Conservation (phyloP, 2,888 invertebrate species). For the Pseudolycoriella hygida region DNA sequence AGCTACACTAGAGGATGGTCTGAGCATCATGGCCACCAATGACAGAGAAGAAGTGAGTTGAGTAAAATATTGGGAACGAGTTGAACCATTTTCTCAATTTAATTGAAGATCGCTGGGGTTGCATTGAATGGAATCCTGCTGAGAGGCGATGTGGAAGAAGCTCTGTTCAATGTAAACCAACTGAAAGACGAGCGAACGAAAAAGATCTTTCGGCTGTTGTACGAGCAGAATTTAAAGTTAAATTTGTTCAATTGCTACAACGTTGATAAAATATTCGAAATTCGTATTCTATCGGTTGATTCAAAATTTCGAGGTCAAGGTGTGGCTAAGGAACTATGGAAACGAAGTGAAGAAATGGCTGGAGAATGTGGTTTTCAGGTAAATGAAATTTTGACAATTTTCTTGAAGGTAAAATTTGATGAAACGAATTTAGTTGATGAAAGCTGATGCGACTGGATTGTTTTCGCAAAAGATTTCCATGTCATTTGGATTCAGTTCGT, state of each 20-base stretch:
- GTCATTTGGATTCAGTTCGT: slow-evolving; percentile 44
- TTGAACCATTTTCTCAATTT: neutral
- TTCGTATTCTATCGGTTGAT: slow-evolving; percentile 64
- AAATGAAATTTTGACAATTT: no score
- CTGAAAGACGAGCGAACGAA: slow-evolving; percentile 53
- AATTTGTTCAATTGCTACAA: slow-evolving; percentile 48
- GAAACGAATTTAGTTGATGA: slow-evolving; percentile 41
- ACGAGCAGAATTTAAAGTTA: slow-evolving; percentile 46
- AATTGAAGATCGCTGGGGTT: slow-evolving; percentile 52
- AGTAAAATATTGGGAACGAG: neutral
- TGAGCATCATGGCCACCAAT: slow-evolving; percentile 50
- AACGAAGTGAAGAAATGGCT: slow-evolving; percentile 46
- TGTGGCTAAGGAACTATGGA: slow-evolving; percentile 52
- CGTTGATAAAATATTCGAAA: slow-evolving; percentile 57
- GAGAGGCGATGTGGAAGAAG: slow-evolving; percentile 51
- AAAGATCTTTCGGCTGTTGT: slow-evolving; percentile 60
- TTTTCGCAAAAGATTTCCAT: slow-evolving; percentile 60
- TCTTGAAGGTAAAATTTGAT: neutral
- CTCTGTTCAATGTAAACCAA: slow-evolving; percentile 43
- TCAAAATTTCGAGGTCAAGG: slow-evolving; percentile 48
- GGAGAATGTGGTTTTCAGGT: slow-evolving; percentile 51
- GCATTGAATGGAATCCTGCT: slow-evolving; percentile 59
- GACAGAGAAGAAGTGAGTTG: slow-evolving; percentile 39
- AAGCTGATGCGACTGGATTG: slow-evolving; percentile 64
- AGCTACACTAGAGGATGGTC: slow-evolving; percentile 52